These are phyloP conservation scores for Platichthys flesus DNA, from an alignment of 2,113 vertebrate species.

Conservation along the genomic window DNA sequence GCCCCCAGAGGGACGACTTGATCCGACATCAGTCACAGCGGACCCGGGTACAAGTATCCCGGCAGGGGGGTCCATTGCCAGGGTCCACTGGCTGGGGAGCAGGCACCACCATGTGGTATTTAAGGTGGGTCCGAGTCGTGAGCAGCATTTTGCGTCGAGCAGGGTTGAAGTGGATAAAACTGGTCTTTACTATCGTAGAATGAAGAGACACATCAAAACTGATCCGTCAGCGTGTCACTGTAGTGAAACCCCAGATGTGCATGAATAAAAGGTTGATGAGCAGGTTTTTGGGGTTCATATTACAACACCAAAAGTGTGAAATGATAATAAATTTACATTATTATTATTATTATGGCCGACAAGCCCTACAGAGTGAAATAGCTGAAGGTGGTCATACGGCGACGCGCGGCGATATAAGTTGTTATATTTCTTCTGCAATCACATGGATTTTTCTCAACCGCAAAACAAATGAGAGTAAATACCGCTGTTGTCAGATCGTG, in stretches of 20 bases:
- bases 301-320: neutral
- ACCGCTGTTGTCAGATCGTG: neutral
- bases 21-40: slow-evolving; percentile 67
- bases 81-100: slow-evolving; percentile 11
- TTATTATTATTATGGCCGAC: neutral
- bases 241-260: neutral
- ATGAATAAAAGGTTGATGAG: neutral
- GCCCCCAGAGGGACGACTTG: slow-evolving; percentile 63
- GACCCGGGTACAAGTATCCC: neutral
- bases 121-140: neutral
- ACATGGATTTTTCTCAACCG: neutral
- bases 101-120: neutral
- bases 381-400: neutral
- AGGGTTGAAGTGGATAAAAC: neutral
- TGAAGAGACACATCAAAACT: neutral
- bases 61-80: neutral
- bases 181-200: neutral
- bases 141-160: neutral
- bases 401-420: neutral
- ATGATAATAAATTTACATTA: neutral
- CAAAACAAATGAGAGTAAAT: neutral
- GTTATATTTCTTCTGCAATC: neutral
- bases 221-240: neutral
- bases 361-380: too few species aligned
- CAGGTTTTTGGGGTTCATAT: too few species aligned